phyloP scores from a whole-genome alignment of 1,140 invertebrate genomes.

The Magallana ariakensis region DNA sequence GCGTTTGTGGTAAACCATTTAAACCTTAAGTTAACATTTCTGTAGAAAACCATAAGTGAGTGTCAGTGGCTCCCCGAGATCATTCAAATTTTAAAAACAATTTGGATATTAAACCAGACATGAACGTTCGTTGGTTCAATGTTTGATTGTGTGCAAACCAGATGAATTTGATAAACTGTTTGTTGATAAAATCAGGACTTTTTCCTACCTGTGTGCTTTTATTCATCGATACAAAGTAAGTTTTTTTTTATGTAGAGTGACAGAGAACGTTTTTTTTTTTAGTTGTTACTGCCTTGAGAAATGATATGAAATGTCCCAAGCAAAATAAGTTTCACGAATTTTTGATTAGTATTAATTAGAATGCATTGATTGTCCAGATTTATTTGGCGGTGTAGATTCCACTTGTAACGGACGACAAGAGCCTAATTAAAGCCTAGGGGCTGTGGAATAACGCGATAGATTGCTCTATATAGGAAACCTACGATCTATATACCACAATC shows the following conservation, averaged over 20 bases:
- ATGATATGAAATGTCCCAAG: not conserved
- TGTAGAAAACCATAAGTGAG: not conserved
- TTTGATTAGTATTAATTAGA: conserved; percentile 5
- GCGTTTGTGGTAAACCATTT: not conserved
- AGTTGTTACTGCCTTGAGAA: not conserved
- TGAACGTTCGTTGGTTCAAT: conserved; percentile 20
- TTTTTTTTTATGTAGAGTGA: not conserved
- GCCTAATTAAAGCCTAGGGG: not conserved
- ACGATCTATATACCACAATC: not conserved
- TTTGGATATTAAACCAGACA: not conserved
- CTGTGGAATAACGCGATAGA: not conserved
- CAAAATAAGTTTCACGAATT: not conserved
- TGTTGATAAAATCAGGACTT: conserved; percentile 9
- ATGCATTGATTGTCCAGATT: not conserved
- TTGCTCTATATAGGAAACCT: not conserved
- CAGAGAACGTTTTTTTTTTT: not conserved
- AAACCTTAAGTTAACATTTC: not conserved
- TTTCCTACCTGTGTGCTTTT: conserved; percentile 1
- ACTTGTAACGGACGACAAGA: not conserved
- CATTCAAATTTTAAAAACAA: not conserved
- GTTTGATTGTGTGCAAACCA: not conserved
- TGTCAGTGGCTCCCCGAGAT: not conserved
- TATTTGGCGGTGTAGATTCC: conserved; percentile 1
- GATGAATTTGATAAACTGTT: conserved; percentile 3
- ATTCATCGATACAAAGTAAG: conserved; percentile 3